These are phyloP conservation scores for Microtus montanus DNA, from an alignment of 2,113 vertebrate species.

Conservation along the genomic window DNA sequence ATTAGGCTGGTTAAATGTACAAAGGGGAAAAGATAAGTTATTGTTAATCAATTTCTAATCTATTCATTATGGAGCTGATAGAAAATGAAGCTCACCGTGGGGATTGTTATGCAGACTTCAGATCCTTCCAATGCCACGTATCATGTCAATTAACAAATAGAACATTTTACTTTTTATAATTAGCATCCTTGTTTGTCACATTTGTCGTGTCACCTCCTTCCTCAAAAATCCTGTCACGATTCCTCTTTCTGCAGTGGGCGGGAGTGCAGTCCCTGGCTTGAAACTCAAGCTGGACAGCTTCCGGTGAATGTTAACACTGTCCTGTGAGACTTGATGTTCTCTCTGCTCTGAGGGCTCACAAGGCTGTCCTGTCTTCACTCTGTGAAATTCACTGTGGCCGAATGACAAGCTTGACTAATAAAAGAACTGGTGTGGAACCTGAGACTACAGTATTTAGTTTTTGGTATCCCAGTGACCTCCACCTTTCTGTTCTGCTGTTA, in stretches of 20 bases:
- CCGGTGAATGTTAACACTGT: fast-evolving
- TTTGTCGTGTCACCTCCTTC: neutral
- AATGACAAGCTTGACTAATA: neutral
- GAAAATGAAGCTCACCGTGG: neutral
- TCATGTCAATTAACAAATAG: neutral
- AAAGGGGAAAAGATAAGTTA: conserved; percentile 15
- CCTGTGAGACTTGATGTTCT: fast-evolving
- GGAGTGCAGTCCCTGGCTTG: neutral
- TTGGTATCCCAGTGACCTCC: fast-evolving
- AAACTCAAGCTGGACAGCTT: neutral
- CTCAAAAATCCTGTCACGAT: neutral
- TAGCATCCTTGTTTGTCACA: neutral
- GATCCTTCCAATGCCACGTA: neutral
- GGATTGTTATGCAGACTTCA: neutral
- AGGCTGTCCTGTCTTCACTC: neutral
- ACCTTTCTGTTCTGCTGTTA: neutral
- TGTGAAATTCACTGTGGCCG: neutral
- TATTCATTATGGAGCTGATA: conserved; percentile 13
- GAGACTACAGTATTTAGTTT: neutral
- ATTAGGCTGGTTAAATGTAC: conserved; percentile 45
- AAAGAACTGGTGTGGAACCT: neutral
- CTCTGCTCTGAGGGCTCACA: neutral
- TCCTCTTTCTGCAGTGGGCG: neutral
- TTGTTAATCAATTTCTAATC: conserved; percentile 55
- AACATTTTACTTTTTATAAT: neutral